These are phyloP conservation scores for Eustalomyia histrio DNA, from an alignment of 2,888 invertebrate species.

Conservation along the genomic window DNA sequence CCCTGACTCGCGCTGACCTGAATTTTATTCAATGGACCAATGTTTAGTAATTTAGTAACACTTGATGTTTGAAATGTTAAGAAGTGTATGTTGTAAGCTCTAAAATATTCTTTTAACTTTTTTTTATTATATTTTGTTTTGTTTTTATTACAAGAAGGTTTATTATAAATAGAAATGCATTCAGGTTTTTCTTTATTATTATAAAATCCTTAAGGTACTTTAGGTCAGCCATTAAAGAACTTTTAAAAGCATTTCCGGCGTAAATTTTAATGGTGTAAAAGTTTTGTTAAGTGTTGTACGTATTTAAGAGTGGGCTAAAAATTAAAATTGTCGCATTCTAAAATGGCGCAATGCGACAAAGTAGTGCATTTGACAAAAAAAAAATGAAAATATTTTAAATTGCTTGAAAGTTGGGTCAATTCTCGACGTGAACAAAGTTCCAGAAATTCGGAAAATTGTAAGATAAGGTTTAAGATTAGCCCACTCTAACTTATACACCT, in stretches of 20 bases:
- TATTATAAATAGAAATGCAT: neutral
- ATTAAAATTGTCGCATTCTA: too few relatives aligned
- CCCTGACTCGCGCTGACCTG: too few relatives aligned
- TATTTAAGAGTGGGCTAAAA: neutral
- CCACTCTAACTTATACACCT: too few relatives aligned
- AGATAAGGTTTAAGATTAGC: too few relatives aligned
- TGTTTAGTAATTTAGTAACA: too few relatives aligned
- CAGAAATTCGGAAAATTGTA: too few relatives aligned
- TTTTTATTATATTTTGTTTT: neutral
- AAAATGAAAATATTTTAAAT: too few relatives aligned
- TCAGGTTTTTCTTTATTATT: neutral
- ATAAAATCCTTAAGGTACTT: constrained; percentile 11
- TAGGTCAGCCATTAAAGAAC: constrained; percentile 38
- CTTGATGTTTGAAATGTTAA: neutral
- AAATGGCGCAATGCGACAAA: too few relatives aligned
- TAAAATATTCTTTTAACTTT: neutral
- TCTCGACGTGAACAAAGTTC: too few relatives aligned
- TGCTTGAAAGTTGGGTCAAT: too few relatives aligned
- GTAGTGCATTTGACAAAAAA: too few relatives aligned
- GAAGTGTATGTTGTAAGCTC: neutral
- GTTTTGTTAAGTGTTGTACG: neutral
- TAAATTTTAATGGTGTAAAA: constrained; percentile 28
- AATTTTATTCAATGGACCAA: too few relatives aligned
- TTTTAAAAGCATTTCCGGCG: constrained; percentile 29
- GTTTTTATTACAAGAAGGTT: neutral